Base-by-base conservation (phyloP, 2,113 vertebrate genomes). In the Pao palembangensis region DNA sequence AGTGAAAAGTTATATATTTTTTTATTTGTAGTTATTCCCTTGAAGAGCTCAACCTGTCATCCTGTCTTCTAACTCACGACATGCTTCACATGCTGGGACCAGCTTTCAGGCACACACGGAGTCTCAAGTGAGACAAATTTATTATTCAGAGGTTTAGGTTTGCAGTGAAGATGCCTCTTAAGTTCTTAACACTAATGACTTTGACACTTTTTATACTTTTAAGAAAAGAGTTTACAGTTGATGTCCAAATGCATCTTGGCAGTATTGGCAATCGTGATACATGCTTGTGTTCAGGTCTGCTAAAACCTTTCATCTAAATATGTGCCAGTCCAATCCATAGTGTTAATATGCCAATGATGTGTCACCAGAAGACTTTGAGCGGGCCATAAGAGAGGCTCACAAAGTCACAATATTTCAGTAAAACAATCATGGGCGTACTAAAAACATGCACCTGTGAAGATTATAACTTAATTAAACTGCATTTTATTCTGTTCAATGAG, bases 41-140 rank as follows among this genome's bases (percentile, higher is more conserved):
- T 51, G 84, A 94, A 0, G 90, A 93, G 60, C 91, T 97, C 79
- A 92, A 96, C 87, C 87, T 98, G 57, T 93, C 92, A 23, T 94
- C 93, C 44, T 99, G 97, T 80, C 91, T 95, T 70, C 87, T 99
- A 6, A 94, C 92, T 19, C 64, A 84, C 0, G 51, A 88, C 7
- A 83, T 92, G 71, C 69, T 99, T 47, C 83, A 70, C 48, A 92
- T 88, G 0, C 91, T 99, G 38, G 73, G 67, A 67, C 93, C 95
- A 0, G 90, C 96, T 66, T 89, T 98, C 53, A 88, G 89, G 61
- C 92, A 93, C 28, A 90, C 93, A 60, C 89, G 53, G 28, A 88
- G 85, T 66, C 89, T 99, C 64, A 94, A 95, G 97, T 99, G 76
- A 96, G 95, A 68, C 53, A 17, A 44, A 47, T 7, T 50, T 17